phyloP scores from a whole-genome alignment of 2,888 invertebrate species.

The Callinectes sapidus region DNA sequence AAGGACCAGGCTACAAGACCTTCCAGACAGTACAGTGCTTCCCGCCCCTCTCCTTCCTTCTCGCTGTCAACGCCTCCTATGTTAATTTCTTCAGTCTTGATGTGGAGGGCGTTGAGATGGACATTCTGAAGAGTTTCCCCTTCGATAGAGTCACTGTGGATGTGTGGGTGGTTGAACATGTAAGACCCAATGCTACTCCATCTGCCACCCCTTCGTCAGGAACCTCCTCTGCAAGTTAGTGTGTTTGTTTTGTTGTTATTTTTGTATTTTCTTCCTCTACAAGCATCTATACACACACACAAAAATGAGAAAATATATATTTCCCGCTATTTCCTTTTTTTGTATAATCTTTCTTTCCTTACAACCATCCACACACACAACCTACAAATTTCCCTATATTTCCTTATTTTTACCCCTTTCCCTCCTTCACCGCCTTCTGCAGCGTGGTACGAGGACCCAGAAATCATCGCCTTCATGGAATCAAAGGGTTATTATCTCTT shows the following conservation, averaged over 20 bases:
- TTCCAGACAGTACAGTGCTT: constrained; percentile 64
- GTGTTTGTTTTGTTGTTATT: not conserved
- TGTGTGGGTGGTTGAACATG: constrained; percentile 71
- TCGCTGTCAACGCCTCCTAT: constrained; percentile 62
- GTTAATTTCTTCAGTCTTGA: constrained; percentile 70
- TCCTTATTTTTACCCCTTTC: not conserved
- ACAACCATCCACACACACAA: too few relatives aligned
- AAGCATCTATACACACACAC: not conserved
- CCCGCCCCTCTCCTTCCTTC: constrained; percentile 57
- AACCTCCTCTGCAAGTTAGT: not conserved
- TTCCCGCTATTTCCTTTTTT: too few relatives aligned
- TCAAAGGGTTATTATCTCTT: constrained; percentile 66
- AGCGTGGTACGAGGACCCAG: constrained; percentile 48
- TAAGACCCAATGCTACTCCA: not conserved
- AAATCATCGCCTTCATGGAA: constrained; percentile 68
- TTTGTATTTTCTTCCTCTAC: not conserved
- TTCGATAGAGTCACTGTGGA: constrained; percentile 66
- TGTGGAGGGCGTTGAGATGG: constrained; percentile 67
- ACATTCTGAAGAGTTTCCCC: constrained; percentile 62
- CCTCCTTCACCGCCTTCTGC: not conserved
- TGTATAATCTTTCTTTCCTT: too few relatives aligned
- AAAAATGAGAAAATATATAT: too few relatives aligned
- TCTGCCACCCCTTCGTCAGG: not conserved
- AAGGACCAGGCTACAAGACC: constrained; percentile 60
- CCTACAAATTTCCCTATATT: not conserved